A percentile compares a stretch with the other conserved stretches of the same genome.
phyloP scores from a whole-genome alignment of 2,888 invertebrate genomes.

The Cynaeus angustus region DNA sequence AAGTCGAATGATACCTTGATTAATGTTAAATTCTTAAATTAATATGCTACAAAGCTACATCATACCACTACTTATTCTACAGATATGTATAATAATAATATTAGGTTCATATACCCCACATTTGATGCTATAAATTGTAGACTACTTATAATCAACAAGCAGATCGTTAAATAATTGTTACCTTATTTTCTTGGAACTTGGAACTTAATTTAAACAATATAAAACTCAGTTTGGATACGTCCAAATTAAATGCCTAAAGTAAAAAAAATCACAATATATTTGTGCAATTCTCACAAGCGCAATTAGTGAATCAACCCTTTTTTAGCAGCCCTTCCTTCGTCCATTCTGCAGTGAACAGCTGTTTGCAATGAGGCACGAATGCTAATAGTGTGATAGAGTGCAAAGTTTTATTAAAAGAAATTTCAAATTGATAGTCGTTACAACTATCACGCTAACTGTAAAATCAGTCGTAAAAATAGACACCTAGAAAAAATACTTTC shows the following conservation, averaged over 20 bases:
- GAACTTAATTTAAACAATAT: constrained; percentile 32
- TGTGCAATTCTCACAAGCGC: background rate
- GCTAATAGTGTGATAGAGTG: background rate
- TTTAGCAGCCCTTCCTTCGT: too few species aligned
- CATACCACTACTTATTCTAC: constrained; percentile 8
- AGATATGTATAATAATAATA: constrained; percentile 5
- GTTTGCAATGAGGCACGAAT: too few species aligned
- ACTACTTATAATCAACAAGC: background rate
- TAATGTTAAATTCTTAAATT: background rate
- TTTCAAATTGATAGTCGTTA: too few species aligned
- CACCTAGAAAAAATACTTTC: constrained; percentile 1
- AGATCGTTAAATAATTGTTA: background rate
- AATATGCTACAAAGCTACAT: constrained; percentile 1
- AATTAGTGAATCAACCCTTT: background rate
- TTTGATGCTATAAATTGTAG: background rate
- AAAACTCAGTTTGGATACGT: constrained; percentile 1
- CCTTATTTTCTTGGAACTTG: background rate
- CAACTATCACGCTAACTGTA: background rate
- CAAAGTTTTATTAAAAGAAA: background rate
- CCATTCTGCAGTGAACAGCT: too few species aligned
- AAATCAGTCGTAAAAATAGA: constrained; percentile 30
- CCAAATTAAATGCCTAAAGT: background rate
- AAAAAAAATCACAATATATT: constrained; percentile 19
- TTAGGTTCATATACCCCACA: background rate
- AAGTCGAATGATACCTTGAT: background rate